Conservation (phyloP, 2,113 vertebrate genomes). For the Chloroceryle aenea region DNA sequence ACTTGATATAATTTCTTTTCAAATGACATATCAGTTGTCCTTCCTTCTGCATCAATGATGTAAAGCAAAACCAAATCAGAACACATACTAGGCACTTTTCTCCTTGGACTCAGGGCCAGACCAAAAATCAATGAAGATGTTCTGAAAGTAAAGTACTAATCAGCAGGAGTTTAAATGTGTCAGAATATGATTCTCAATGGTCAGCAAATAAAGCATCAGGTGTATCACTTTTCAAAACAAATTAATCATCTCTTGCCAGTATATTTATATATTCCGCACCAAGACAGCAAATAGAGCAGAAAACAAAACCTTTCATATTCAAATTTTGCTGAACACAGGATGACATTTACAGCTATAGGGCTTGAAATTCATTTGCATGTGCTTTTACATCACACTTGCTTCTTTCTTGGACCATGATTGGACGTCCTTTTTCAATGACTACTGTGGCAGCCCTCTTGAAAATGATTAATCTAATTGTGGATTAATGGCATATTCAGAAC, state of each 20-base stretch:
- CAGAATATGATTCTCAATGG: not conserved
- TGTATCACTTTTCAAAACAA: conserved; percentile 11
- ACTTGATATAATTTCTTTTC: not conserved
- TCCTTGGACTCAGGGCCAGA: not conserved
- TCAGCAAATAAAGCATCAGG: not conserved
- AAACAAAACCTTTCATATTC: not conserved
- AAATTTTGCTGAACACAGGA: not conserved
- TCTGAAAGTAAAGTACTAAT: not conserved
- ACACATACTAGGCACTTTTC: not conserved
- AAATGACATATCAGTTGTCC: not conserved
- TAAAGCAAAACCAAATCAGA: not conserved
- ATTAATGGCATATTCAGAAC: not conserved
- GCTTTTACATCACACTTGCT: not conserved
- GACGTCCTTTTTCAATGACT: not conserved
- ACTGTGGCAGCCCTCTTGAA: not conserved
- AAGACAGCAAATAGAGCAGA: conserved; percentile 33
- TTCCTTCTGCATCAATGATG: not conserved
- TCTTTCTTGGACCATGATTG: not conserved
- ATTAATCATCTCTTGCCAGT: not conserved
- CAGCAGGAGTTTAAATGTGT: not conserved
- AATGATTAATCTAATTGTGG: not conserved
- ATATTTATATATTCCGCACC: not conserved
- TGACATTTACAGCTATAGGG: conserved; percentile 13
- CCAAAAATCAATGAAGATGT: conserved; percentile 20
- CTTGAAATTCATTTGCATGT: conserved; percentile 30